phyloP scores from a whole-genome alignment of 2,797 vertebrate species.

The Rhincodon typus region DNA sequence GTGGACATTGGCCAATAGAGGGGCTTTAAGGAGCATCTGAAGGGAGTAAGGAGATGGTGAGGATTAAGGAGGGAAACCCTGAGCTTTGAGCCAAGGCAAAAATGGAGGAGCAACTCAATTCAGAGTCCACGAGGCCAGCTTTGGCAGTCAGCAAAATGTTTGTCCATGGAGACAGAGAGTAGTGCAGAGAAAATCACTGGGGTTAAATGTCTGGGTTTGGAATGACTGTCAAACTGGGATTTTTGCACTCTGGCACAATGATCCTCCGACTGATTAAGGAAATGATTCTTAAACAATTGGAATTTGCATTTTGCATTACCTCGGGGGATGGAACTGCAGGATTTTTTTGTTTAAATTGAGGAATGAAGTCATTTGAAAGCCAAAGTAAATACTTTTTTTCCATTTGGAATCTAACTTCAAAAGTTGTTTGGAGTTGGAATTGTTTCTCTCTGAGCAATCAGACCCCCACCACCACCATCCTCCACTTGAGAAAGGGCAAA shows the following conservation, averaged over 20 bases:
- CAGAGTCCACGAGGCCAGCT: rapidly evolving
- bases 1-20: neutral
- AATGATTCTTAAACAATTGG: neutral
- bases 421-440: slow-evolving; percentile 2
- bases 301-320: neutral
- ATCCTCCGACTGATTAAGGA: neutral
- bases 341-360: neutral
- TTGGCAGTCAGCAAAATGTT: neutral
- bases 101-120: neutral
- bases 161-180: neutral
- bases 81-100: neutral
- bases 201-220: neutral
- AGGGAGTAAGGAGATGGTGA: neutral
- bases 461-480: neutral
- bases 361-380: neutral
- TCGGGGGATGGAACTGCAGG: neutral
- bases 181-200: neutral
- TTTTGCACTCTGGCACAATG: neutral
- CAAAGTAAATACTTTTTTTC: neutral
- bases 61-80: neutral
- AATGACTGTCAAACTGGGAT: neutral
- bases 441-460: neutral
- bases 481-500: no score
- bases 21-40: neutral
- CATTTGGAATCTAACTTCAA: neutral